phyloP scores from a whole-genome alignment of 2,797 vertebrate species.

The Trachops cirrhosus region DNA sequence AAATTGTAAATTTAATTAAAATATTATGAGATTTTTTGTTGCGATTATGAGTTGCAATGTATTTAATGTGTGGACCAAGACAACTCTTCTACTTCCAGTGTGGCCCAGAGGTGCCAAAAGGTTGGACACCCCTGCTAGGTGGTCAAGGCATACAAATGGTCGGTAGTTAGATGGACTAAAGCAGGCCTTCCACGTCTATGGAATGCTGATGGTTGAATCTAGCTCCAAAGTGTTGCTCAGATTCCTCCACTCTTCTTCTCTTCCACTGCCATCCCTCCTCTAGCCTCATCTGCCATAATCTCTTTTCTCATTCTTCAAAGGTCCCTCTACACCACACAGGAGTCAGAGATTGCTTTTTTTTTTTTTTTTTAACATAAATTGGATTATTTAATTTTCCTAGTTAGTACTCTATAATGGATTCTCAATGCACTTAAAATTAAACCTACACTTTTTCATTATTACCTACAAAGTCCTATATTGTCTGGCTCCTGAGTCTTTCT shows the following conservation, averaged over 20 bases:
- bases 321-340: background rate
- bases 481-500: background rate
- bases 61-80: too few relatives aligned
- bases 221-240: background rate
- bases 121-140: too few relatives aligned
- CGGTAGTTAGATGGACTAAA: background rate
- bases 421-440: background rate
- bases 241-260: background rate
- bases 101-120: too few relatives aligned
- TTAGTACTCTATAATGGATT: background rate
- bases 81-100: too few relatives aligned
- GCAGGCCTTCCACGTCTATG: background rate
- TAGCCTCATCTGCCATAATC: background rate
- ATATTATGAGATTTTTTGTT: too few relatives aligned
- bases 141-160: background rate
- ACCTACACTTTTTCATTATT: background rate
- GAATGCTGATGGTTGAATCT: fast-evolving
- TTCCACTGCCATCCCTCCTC: background rate
- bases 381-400: conserved; percentile 16
- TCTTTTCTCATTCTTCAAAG: background rate
- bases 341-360: background rate
- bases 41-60: too few relatives aligned
- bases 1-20: too few relatives aligned
- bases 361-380: background rate
- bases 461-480: background rate